Evolutionary conservation across 2,113 vertebrate species (phyloP).

Genomic region (Leptosomus discolor): DNA sequence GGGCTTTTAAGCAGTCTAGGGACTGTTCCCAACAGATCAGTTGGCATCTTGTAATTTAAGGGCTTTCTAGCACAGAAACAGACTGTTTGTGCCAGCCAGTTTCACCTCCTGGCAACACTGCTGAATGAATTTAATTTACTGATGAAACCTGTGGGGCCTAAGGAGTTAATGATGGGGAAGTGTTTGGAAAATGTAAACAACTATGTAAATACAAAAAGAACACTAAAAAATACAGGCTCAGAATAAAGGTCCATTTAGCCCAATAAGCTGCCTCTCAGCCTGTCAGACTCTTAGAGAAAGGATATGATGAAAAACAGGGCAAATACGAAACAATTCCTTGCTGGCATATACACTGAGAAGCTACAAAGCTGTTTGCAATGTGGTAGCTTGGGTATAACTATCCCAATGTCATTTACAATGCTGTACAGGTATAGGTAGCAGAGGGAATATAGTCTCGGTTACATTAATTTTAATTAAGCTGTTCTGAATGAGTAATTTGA

Average conservation of each 20-base stretch:
- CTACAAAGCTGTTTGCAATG: not conserved
- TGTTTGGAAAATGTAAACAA: not conserved
- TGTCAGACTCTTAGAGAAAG: not conserved
- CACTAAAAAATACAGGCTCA: not conserved
- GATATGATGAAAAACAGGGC: not conserved
- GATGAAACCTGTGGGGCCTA: not conserved
- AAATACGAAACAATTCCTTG: not conserved
- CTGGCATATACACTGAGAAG: not conserved
- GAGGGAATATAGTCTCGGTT: constrained; percentile 9
- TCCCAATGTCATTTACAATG: not conserved
- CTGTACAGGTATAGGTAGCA: not conserved
- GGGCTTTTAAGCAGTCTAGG: not conserved
- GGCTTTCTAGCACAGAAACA: not conserved
- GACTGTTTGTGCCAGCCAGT: not conserved
- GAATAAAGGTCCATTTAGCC: not conserved
- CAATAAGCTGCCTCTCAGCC: not conserved
- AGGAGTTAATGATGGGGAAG: not conserved
- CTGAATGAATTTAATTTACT: not conserved
- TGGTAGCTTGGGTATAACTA: not conserved
- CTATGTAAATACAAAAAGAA: not conserved
- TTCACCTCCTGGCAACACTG: not conserved
- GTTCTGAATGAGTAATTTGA: constrained; percentile 21
- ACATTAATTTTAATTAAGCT: constrained; percentile 53
- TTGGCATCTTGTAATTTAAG: not conserved
- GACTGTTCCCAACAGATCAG: not conserved